phyloP scores from a whole-genome alignment of 35 echinoderm and acorn worm species.

The Apostichopus japonicus region DNA sequence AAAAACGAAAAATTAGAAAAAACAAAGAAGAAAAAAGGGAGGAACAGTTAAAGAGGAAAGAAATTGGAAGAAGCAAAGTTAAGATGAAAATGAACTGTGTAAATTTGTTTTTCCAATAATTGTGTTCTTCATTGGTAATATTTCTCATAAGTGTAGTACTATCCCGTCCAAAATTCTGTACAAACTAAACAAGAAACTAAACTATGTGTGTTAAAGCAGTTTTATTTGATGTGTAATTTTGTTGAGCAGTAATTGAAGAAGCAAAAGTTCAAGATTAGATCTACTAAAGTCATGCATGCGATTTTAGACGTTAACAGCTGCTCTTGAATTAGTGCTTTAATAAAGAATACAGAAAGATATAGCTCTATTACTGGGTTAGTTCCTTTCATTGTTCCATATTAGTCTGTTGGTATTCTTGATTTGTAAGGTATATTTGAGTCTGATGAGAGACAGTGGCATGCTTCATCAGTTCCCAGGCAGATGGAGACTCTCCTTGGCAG shows the following conservation, averaged over 20 bases:
- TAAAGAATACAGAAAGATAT: neutral
- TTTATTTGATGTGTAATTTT: too few species aligned
- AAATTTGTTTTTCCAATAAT: neutral
- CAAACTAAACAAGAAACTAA: neutral
- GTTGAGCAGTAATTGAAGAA: too few species aligned
- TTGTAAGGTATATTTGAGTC: conserved; percentile 69
- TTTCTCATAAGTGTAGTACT: too few species aligned
- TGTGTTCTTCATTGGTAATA: neutral
- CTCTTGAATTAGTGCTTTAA: neutral
- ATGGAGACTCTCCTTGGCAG: conserved; percentile 62
- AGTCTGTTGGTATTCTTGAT: conserved; percentile 43
- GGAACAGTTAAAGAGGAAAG: neutral
- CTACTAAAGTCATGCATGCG: neutral
- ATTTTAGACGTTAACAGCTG: conserved; percentile 1
- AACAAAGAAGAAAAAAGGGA: neutral
- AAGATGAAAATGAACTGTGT: neutral
- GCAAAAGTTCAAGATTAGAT: neutral
- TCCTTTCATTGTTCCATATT: neutral
- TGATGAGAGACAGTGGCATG: conserved; percentile 67
- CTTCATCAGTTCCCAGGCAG: conserved; percentile 79
- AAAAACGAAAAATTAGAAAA: conserved; percentile 12
- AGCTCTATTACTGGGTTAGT: neutral
- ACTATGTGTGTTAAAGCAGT: neutral
- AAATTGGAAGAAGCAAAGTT: neutral
- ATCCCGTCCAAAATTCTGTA: neutral